These are phyloP conservation scores for Lobophora halterata DNA, from an alignment of 2,888 invertebrate species.

Conservation along the genomic window DNA sequence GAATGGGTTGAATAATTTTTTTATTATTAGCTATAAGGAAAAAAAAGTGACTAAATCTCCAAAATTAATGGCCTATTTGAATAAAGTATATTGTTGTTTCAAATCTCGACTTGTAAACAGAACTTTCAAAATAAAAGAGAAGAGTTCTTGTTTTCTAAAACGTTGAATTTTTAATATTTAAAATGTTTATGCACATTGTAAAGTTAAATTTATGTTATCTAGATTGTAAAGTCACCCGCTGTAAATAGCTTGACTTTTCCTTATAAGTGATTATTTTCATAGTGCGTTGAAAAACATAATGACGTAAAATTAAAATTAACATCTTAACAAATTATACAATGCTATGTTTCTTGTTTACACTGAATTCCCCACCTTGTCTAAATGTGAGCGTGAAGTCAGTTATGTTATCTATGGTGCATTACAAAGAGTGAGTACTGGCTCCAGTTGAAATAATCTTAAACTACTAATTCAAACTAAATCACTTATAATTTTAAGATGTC, in stretches of 20 bases:
- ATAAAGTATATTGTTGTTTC: conserved; percentile 1
- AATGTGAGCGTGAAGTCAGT: conserved; percentile 6
- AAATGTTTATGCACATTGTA: conserved; percentile 11
- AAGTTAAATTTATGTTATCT: conserved; percentile 5
- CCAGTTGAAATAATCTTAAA: neutral
- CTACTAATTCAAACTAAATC: neutral
- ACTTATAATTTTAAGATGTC: neutral
- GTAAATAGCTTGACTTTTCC: conserved; percentile 17
- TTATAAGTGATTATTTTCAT: conserved; percentile 7
- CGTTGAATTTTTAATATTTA: conserved; percentile 5
- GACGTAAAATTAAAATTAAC: neutral
- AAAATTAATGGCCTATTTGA: conserved; percentile 12
- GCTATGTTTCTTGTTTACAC: conserved; percentile 13
- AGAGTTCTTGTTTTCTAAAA: neutral
- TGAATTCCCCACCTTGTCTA: conserved; percentile 27
- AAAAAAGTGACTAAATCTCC: conserved; percentile 6
- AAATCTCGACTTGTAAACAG: conserved; percentile 1
- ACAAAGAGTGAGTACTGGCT: conserved; percentile 20
- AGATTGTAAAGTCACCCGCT: conserved; percentile 15
- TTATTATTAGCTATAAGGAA: conserved; percentile 7
- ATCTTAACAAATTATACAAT: conserved; percentile 2
- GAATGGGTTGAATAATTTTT: conserved; percentile 3
- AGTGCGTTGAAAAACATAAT: conserved; percentile 4
- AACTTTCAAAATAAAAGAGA: neutral
- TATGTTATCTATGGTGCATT: conserved; percentile 12